Evolutionary conservation across 2,888 invertebrate species (phyloP).

Genomic region (Iphiclides podalirius): DNA sequence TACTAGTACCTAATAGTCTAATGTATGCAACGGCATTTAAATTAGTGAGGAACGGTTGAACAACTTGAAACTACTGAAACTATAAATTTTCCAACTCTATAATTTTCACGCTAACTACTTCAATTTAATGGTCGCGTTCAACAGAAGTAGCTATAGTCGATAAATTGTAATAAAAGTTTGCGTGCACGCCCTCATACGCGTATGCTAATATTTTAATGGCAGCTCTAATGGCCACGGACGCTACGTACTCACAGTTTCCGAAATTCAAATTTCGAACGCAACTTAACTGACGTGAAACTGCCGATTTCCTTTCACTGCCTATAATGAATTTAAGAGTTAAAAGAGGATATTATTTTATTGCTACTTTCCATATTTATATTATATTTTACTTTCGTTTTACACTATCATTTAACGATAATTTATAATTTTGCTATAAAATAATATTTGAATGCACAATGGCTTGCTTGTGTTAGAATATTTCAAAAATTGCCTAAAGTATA

Average conservation of each 20-base stretch:
- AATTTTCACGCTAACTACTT: conserved; percentile 16
- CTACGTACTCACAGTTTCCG: not conserved
- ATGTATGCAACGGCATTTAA: not conserved
- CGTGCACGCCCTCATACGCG: not conserved
- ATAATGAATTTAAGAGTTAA: too few species aligned
- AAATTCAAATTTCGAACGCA: too few species aligned
- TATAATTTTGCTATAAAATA: too few species aligned
- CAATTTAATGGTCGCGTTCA: conserved; percentile 7
- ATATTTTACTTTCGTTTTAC: too few species aligned
- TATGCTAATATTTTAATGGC: not conserved
- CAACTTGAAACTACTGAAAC: conserved; percentile 4
- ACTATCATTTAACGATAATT: too few species aligned
- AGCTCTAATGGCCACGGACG: not conserved
- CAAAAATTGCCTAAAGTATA: too few species aligned
- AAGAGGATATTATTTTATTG: too few species aligned
- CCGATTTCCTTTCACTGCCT: too few species aligned
- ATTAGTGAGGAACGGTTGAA: conserved; percentile 1
- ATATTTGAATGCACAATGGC: too few species aligned
- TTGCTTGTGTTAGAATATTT: too few species aligned
- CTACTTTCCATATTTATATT: too few species aligned
- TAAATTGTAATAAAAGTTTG: conserved; percentile 10
- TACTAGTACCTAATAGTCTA: not conserved
- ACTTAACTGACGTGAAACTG: too few species aligned
- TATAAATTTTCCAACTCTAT: conserved; percentile 11
- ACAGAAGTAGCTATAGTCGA: conserved; percentile 1